Percentiles rank a stretch among this genome's conserved stretches.
These are phyloP conservation scores for Atta cephalotes DNA, from an alignment of 1,140 invertebrate species.

Conservation along the genomic window DNA sequence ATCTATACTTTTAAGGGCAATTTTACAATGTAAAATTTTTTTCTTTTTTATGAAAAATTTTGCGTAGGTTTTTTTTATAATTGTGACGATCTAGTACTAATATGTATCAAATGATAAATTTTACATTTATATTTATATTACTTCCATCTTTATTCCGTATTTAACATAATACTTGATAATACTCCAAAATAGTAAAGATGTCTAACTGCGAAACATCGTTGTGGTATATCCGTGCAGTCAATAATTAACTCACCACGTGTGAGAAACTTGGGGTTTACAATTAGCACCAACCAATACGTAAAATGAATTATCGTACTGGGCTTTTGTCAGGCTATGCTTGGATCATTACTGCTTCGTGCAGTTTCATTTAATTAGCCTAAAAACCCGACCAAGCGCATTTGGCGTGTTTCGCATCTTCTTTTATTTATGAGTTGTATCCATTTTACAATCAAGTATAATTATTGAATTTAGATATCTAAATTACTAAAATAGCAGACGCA, in stretches of 20 bases:
- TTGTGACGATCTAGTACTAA: neutral
- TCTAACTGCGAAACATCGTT: constrained; percentile 14
- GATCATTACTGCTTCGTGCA: constrained; percentile 66
- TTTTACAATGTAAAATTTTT: neutral
- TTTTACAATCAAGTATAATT: constrained; percentile 24
- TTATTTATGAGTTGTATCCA: neutral
- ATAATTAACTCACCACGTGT: constrained; percentile 73
- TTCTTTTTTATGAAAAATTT: neutral
- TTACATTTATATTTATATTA: neutral
- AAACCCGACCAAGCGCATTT: constrained; percentile 13
- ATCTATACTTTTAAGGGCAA: neutral
- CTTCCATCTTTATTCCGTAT: neutral
- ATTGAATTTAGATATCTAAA: constrained; percentile 6
- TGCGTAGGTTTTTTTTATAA: neutral
- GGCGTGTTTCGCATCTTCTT: constrained; percentile 10
- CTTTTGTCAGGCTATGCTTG: constrained; percentile 64
- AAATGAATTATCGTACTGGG: constrained; percentile 79
- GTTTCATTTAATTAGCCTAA: constrained; percentile 69
- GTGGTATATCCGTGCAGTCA: constrained; percentile 49
- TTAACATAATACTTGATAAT: neutral
- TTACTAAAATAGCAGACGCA: neutral
- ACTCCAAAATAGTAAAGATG: constrained; percentile 18
- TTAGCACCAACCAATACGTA: constrained; percentile 77
- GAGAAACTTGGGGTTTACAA: constrained; percentile 75
- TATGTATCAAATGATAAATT: neutral